phyloP scores from a whole-genome alignment of 2,888 invertebrate genomes.

The Petrolisthes cinctipes region DNA sequence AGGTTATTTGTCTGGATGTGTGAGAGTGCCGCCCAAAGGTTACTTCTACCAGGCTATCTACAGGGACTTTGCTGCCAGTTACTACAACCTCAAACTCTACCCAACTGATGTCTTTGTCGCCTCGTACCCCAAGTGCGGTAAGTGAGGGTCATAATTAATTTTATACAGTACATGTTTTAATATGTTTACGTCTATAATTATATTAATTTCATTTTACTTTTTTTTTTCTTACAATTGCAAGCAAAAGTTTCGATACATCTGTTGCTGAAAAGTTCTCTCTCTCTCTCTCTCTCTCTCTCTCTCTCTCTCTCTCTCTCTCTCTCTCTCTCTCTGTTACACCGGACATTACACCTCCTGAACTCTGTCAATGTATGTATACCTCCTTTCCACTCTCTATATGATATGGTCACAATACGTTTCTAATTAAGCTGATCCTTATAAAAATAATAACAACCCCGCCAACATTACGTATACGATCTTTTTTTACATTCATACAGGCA shows the following conservation, averaged over 20 bases:
- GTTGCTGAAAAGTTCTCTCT: neutral
- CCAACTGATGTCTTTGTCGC: slow-evolving; percentile 52
- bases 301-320: neutral
- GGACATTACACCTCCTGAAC: neutral
- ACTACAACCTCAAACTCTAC: slow-evolving; percentile 30
- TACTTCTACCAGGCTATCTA: slow-evolving; percentile 59
- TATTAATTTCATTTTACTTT: neutral
- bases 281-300: neutral
- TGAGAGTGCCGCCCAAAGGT: slow-evolving; percentile 35
- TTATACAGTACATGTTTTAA: too few relatives aligned
- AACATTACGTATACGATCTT: too few relatives aligned
- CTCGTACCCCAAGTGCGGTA: slow-evolving; percentile 59
- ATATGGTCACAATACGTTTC: too few relatives aligned
- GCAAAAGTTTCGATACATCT: neutral
- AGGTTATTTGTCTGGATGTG: slow-evolving; percentile 42
- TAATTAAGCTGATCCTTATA: too few relatives aligned
- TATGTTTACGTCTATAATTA: neutral
- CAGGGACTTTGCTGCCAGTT: slow-evolving; percentile 35
- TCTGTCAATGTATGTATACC: neutral
- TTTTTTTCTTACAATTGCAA: neutral
- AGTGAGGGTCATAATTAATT: neutral
- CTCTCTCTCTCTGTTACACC: neutral
- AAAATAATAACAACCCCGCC: too few relatives aligned
- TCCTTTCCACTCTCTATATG: neutral
- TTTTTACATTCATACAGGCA: slow-evolving; percentile 24